phyloP scores from a whole-genome alignment of 2,888 invertebrate species.

The Chalcis sispes region DNA sequence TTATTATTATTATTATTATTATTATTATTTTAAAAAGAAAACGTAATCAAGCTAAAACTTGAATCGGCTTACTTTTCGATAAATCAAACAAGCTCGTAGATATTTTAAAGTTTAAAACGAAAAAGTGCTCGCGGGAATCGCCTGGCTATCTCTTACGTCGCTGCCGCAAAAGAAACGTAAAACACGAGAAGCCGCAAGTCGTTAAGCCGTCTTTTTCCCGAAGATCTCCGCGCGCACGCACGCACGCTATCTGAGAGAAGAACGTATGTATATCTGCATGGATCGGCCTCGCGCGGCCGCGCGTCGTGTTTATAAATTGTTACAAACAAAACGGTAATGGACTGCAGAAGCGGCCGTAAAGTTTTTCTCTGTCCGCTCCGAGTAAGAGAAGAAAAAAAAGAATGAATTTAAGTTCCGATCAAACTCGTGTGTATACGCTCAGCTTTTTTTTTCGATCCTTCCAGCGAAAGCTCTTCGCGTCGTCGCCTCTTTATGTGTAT shows the following conservation, averaged over 20 bases:
- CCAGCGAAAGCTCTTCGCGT: conserved; percentile 15
- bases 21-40: no score
- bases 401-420: neutral
- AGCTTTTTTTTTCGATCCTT: neutral
- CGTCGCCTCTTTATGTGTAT: no score
- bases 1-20: no score
- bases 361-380: conserved; percentile 61
- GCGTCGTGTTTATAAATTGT: conserved; percentile 72
- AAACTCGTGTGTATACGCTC: neutral
- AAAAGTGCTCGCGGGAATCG: conserved; percentile 3
- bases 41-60: no score
- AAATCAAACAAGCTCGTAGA: no score
- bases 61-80: no score
- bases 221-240: conserved; percentile 47
- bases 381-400: conserved; percentile 23
- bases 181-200: conserved; percentile 62
- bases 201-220: conserved; percentile 59
- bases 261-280: conserved; percentile 9
- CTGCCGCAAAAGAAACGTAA: conserved; percentile 60
- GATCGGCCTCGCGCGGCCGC: conserved; percentile 30
- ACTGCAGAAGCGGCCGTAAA: conserved; percentile 74
- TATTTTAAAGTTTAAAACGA: no score
- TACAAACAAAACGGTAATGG: conserved; percentile 75
- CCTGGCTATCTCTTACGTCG: conserved; percentile 32
- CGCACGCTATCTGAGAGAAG: conserved; percentile 53